A percentile compares a stretch with the other conserved stretches of the same genome.
These are phyloP conservation scores for Cryptus viduatorius DNA, from an alignment of 2,888 invertebrate genomes.

Conservation along the genomic window DNA sequence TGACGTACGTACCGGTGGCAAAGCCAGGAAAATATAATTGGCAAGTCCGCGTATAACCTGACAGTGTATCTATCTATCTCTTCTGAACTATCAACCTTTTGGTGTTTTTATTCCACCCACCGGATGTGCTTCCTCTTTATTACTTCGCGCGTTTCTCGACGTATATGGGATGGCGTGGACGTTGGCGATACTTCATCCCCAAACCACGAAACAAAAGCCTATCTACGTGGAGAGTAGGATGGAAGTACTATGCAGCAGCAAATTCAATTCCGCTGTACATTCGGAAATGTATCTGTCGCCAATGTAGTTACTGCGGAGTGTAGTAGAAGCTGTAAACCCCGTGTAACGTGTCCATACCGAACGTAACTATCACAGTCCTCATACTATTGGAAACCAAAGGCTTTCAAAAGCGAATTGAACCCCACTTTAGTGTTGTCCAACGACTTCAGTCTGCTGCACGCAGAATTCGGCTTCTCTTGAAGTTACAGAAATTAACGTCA, in stretches of 20 bases:
- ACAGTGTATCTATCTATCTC: slow-evolving; percentile 32
- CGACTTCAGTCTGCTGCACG: slow-evolving; percentile 7
- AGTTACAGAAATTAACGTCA: neutral
- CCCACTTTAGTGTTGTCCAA: slow-evolving; percentile 26
- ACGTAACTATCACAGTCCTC: slow-evolving; percentile 41
- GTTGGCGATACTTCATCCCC: neutral
- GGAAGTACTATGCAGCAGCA: neutral
- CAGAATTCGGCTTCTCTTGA: neutral
- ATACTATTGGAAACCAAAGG: slow-evolving; percentile 42
- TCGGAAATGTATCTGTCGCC: slow-evolving; percentile 30
- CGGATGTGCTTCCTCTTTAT: slow-evolving; percentile 31
- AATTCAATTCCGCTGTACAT: slow-evolving; percentile 61
- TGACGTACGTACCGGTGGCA: neutral
- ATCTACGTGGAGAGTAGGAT: neutral
- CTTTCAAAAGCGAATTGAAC: slow-evolving; percentile 24
- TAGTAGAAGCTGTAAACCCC: slow-evolving; percentile 47
- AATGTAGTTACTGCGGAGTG: slow-evolving; percentile 3
- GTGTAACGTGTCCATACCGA: slow-evolving; percentile 42
- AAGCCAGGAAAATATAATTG: slow-evolving; percentile 23
- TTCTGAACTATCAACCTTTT: slow-evolving; percentile 42
- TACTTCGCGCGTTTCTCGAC: slow-evolving; percentile 24
- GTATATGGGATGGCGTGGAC: slow-evolving; percentile 37
- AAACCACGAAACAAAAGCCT: slow-evolving; percentile 21
- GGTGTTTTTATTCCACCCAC: slow-evolving; percentile 17
- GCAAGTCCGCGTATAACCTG: neutral